These are phyloP conservation scores for Papilio demoleus DNA, from an alignment of 2,888 invertebrate species.

Conservation along the genomic window DNA sequence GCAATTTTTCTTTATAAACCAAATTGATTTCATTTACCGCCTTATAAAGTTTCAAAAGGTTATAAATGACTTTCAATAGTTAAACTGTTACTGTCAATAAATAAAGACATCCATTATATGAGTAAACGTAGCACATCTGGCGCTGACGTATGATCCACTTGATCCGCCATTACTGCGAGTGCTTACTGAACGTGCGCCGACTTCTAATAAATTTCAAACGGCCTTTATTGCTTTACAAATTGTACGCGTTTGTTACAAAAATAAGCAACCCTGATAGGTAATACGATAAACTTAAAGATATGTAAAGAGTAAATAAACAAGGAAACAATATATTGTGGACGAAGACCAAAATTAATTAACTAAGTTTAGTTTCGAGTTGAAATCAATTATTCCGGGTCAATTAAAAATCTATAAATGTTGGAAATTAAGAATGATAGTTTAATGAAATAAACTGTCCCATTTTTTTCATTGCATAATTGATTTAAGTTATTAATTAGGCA, in stretches of 20 bases:
- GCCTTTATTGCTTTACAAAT: constrained; percentile 20
- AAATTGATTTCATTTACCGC: too few species aligned
- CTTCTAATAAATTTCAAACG: constrained; percentile 31
- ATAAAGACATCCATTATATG: constrained; percentile 34
- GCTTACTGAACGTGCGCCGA: constrained; percentile 31
- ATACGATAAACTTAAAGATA: not conserved
- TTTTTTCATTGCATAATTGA: too few species aligned
- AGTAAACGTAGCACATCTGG: constrained; percentile 28
- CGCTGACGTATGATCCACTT: constrained; percentile 37
- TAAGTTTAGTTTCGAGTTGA: too few species aligned
- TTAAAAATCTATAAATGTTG: too few species aligned
- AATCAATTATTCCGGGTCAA: too few species aligned
- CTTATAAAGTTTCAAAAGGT: too few species aligned
- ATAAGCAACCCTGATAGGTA: constrained; percentile 2
- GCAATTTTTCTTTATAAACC: too few species aligned
- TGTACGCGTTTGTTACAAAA: constrained; percentile 23
- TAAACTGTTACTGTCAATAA: constrained; percentile 30
- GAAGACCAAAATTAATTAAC: too few species aligned
- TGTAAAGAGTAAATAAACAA: not conserved
- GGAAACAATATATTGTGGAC: not conserved
- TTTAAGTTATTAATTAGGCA: too few species aligned
- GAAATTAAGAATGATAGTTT: too few species aligned
- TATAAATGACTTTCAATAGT: too few species aligned
- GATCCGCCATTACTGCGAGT: constrained; percentile 35
- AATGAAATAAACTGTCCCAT: too few species aligned